Evolutionary conservation across 2,888 invertebrate genomes (phyloP).

Genomic region (Drosophila anomalipes): DNA sequence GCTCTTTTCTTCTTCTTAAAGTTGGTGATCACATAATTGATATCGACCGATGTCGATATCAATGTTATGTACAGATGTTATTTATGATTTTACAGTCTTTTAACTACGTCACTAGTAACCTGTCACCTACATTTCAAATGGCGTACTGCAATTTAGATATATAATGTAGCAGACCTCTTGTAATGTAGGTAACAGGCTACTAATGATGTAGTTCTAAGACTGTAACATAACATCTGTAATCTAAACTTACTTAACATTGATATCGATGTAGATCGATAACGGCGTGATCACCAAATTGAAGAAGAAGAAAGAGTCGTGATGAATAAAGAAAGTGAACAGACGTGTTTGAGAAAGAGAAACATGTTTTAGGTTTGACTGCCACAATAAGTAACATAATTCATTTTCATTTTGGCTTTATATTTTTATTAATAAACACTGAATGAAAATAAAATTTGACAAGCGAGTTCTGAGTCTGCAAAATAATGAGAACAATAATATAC

Average conservation of each 20-base stretch:
- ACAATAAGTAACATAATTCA: too few relatives aligned
- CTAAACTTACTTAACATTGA: neutral
- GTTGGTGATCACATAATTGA: neutral
- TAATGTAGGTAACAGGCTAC: too few relatives aligned
- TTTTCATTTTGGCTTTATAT: neutral
- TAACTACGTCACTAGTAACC: neutral
- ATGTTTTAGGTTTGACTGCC: too few relatives aligned
- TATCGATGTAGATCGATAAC: neutral
- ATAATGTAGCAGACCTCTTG: too few relatives aligned
- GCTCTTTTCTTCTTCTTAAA: neutral
- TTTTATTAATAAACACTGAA: neutral
- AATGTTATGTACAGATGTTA: neutral
- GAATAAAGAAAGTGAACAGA: too few relatives aligned
- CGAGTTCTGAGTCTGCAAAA: neutral
- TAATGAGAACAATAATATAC: neutral
- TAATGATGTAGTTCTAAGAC: neutral
- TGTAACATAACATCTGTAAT: neutral
- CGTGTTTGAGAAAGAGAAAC: too few relatives aligned
- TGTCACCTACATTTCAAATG: neutral
- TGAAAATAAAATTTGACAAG: neutral
- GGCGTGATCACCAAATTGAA: neutral
- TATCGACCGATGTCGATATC: neutral
- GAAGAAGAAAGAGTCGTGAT: neutral
- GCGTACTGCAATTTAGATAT: neutral
- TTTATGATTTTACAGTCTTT: neutral